These are phyloP conservation scores for Barypeithes pellucidus DNA, from an alignment of 2,888 invertebrate genomes.

Conservation along the genomic window DNA sequence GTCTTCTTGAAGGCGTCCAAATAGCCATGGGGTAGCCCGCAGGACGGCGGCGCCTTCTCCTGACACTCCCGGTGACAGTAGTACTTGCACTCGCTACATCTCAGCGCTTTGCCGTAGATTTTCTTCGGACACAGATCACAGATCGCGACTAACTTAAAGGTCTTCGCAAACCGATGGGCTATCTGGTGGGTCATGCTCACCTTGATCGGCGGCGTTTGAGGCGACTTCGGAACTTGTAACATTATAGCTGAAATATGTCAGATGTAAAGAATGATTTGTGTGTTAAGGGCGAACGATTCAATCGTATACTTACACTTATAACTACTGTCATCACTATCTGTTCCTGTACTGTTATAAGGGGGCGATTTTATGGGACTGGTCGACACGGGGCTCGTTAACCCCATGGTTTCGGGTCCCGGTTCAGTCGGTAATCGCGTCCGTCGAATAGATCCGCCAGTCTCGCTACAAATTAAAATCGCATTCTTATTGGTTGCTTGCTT, in stretches of 20 bases:
- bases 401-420: constrained; percentile 73
- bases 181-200: constrained; percentile 89
- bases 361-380: constrained; percentile 77
- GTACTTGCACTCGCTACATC: constrained; percentile 96
- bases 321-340: constrained; percentile 73
- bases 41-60: constrained; percentile 92
- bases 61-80: constrained; percentile 92
- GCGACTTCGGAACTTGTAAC: constrained; percentile 77
- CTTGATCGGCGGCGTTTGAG: constrained; percentile 72
- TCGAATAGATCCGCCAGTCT: constrained; percentile 64
- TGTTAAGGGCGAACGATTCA: background rate
- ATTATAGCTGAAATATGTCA: constrained; percentile 69
- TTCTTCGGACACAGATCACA: constrained; percentile 88
- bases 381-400: constrained; percentile 70
- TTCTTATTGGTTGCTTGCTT: too few species aligned
- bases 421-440: constrained; percentile 76
- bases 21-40: constrained; percentile 90
- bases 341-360: constrained; percentile 71
- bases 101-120: constrained; percentile 83
- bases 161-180: constrained; percentile 91
- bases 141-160: constrained; percentile 89
- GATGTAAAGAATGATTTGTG: too few species aligned
- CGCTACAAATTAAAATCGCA: constrained; percentile 63
- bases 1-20: constrained; percentile 87
- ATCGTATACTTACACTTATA: constrained; percentile 68